Conservation (phyloP, 2,888 invertebrate species). For the Drosophila borborema region DNA sequence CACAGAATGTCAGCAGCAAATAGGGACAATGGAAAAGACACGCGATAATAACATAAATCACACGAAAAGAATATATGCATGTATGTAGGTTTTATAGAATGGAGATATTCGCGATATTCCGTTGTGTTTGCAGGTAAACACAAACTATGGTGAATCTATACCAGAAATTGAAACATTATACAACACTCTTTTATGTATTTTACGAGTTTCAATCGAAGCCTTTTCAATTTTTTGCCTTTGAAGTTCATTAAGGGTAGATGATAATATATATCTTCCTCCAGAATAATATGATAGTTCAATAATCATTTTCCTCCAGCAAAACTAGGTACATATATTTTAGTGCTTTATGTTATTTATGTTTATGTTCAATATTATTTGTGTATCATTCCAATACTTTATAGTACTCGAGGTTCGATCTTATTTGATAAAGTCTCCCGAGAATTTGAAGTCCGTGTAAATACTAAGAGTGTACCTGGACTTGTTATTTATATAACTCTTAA, state of each 20-base stretch:
- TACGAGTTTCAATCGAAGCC: neutral
- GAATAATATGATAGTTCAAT: too few species aligned
- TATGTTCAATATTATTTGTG: too few species aligned
- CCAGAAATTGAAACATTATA: neutral
- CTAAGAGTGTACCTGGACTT: neutral
- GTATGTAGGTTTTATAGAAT: neutral
- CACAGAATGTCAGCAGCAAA: conserved; percentile 43
- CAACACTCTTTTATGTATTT: neutral
- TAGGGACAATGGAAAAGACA: conserved; percentile 29
- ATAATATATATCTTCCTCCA: too few species aligned
- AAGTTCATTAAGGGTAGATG: too few species aligned
- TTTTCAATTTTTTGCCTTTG: too few species aligned
- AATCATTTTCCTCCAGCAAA: too few species aligned
- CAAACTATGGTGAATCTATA: neutral
- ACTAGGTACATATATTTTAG: too few species aligned
- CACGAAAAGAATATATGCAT: neutral
- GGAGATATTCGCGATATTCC: conserved; percentile 4
- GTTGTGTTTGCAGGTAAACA: neutral
- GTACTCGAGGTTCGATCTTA: too few species aligned
- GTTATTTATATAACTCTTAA: neutral
- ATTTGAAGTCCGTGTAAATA: too few species aligned
- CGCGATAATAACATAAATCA: conserved; percentile 44
- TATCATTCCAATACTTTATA: too few species aligned
- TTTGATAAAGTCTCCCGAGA: too few species aligned
- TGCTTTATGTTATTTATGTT: too few species aligned